phyloP scores from a whole-genome alignment of 2,113 vertebrate species.

The Hippoglossus stenolepis region DNA sequence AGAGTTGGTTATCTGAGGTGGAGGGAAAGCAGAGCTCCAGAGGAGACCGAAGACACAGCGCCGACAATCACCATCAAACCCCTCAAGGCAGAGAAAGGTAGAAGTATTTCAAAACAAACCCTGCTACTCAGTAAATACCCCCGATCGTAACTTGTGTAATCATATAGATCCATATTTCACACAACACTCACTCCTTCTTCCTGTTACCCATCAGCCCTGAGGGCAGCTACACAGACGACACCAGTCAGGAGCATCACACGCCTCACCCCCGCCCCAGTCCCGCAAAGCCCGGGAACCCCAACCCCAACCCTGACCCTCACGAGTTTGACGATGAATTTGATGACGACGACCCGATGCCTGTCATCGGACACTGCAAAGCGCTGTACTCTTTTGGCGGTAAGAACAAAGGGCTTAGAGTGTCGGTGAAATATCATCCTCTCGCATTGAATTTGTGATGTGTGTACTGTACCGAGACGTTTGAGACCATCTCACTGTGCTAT shows the following conservation, averaged over 20 bases:
- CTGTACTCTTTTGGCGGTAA: conserved; percentile 97
- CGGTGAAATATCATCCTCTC: background rate
- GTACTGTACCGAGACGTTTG: background rate
- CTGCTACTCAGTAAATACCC: no score
- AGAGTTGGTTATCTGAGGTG: conserved; percentile 97
- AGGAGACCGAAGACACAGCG: conserved; percentile 92
- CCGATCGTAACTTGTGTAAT: no score
- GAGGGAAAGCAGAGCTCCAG: conserved; percentile 94
- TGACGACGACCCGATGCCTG: conserved; percentile 95
- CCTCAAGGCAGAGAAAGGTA: conserved; percentile 98
- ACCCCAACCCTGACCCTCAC: conserved; percentile 78
- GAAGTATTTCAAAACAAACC: background rate
- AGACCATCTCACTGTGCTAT: background rate
- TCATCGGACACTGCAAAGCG: conserved; percentile 98
- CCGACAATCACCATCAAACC: conserved; percentile 96
- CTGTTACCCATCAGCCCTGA: conserved; percentile 86
- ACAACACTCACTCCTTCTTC: background rate
- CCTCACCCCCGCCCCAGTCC: conserved; percentile 72
- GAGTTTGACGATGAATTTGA: conserved; percentile 99
- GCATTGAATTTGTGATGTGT: no score
- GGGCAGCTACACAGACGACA: conserved; percentile 97
- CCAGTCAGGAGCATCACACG: conserved; percentile 91
- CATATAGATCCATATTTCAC: no score
- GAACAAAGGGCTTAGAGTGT: conserved; percentile 6
- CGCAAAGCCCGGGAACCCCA: conserved; percentile 81